Base-by-base conservation (phyloP, 2,113 vertebrate species). In the Orycteropus afer region DNA sequence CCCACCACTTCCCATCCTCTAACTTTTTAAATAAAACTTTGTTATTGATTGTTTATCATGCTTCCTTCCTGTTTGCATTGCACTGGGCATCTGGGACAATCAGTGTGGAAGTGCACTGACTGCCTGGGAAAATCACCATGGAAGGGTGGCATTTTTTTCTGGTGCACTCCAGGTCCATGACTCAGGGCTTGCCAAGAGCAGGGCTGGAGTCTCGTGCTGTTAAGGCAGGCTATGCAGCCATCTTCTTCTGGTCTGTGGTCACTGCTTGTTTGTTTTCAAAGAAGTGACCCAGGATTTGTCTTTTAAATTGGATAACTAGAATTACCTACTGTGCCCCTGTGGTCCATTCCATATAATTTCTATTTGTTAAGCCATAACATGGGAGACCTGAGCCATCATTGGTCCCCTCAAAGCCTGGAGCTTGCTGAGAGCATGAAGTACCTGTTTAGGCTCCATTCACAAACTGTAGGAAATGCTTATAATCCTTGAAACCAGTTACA, bases 11-110 rank as follows among this genome's bases (percentile, higher is more conserved):
- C 96, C 94, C 89, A 95, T 85, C 74, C 61, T 82, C 85, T 69
- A 73, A 84, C 63, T 95, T 82, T 8, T 51, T 71, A 65, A 93
- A 73, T 85, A 76, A 77, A 22, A 37, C 59, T 61, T 49, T n/a
- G 92, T 5, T 85, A 34, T 83, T 51, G 94, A 96, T 86, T 88
- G 82, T 95, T 74, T 32, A 78, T 55, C 74, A 17, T 47, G 40
- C 63, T 97, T 97, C 96, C 96, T 97, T 96, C 96, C 96, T 89
- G 0, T 15, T 57, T 69, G 82, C 78, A 65, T 71, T 65, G 82
- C 61, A 1, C n/a, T 3, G 51, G 51, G 65, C 7, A 57, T 63
- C 83, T 73, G 78, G 77, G 77, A 94, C 90, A 89, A 74, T 95
- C 34, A 45, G 45, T 32, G n/a, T n/a, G 92, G 96, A 88, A 86